phyloP scores from a whole-genome alignment of 2,888 invertebrate species.

The Drosophila sordidapex region DNA sequence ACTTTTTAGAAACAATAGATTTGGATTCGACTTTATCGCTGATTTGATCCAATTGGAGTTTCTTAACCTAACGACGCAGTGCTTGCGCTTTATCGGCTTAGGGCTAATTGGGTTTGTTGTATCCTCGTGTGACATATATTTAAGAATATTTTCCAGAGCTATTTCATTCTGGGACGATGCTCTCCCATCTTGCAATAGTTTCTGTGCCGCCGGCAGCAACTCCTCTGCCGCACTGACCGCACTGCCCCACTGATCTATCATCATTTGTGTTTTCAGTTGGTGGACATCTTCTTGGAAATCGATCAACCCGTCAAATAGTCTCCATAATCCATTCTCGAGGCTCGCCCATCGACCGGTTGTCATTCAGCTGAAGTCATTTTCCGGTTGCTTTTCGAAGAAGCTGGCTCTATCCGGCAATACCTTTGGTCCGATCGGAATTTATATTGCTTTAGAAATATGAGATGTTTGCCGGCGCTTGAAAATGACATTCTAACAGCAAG shows the following conservation, averaged over 20 bases:
- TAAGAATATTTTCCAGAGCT: conserved; percentile 31
- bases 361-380: conserved; percentile 57
- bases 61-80: conserved; percentile 9
- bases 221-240: conserved; percentile 26
- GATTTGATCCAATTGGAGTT: not conserved
- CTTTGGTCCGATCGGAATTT: conserved; percentile 34
- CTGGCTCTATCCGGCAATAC: conserved; percentile 42
- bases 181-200: conserved; percentile 18
- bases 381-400: conserved; percentile 23
- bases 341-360: conserved; percentile 53
- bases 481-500: conserved; percentile 47
- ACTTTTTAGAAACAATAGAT: not conserved
- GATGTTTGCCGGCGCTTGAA: conserved; percentile 43
- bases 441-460: conserved; percentile 51
- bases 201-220: conserved; percentile 1
- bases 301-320: conserved; percentile 29
- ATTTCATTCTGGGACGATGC: conserved; percentile 12
- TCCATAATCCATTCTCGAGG: conserved; percentile 45
- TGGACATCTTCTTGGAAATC: conserved; percentile 36
- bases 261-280: conserved; percentile 31
- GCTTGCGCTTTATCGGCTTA: conserved; percentile 22
- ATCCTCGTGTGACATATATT: conserved; percentile 37
- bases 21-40: not conserved
- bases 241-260: conserved; percentile 34
- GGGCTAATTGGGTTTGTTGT: not conserved